Evolutionary conservation across 2,888 invertebrate species (phyloP).

Genomic region (Hydropsyche betteni): DNA sequence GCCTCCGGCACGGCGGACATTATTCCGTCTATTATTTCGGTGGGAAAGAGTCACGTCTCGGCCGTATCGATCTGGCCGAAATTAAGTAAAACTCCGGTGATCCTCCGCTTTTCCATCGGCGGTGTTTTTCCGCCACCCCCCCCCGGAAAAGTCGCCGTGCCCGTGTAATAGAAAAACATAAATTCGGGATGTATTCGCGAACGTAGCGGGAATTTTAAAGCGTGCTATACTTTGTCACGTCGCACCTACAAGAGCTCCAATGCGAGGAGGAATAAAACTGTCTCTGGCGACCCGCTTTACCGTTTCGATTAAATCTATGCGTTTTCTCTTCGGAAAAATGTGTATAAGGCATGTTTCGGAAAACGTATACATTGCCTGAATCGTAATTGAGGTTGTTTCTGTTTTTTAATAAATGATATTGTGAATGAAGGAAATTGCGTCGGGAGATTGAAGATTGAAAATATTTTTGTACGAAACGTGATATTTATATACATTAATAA

Average conservation of each 20-base stretch:
- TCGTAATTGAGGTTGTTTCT: no score
- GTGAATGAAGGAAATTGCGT: no score
- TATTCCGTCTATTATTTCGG: not conserved
- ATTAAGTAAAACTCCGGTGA: constrained; percentile 37
- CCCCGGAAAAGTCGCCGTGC: not conserved
- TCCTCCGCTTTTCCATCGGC: not conserved
- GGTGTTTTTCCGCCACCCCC: not conserved
- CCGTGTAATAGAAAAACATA: constrained; percentile 39
- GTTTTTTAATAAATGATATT: no score
- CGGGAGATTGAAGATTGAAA: no score
- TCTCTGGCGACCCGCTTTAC: not conserved
- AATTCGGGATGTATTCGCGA: constrained; percentile 39
- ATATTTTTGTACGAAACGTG: no score
- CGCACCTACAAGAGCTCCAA: constrained; percentile 14
- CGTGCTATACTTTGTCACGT: constrained; percentile 26
- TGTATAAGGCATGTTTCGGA: no score
- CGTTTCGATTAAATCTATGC: constrained; percentile 12
- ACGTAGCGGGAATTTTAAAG: constrained; percentile 38
- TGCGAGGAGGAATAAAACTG: not conserved
- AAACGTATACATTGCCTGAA: no score
- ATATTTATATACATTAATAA: no score
- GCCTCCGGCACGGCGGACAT: not conserved
- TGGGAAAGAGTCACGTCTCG: constrained; percentile 17
- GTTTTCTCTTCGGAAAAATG: not conserved
- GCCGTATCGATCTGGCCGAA: constrained; percentile 34